Conservation (phyloP, 2,797 vertebrate genomes). For the Lagocephalus sceleratus region DNA sequence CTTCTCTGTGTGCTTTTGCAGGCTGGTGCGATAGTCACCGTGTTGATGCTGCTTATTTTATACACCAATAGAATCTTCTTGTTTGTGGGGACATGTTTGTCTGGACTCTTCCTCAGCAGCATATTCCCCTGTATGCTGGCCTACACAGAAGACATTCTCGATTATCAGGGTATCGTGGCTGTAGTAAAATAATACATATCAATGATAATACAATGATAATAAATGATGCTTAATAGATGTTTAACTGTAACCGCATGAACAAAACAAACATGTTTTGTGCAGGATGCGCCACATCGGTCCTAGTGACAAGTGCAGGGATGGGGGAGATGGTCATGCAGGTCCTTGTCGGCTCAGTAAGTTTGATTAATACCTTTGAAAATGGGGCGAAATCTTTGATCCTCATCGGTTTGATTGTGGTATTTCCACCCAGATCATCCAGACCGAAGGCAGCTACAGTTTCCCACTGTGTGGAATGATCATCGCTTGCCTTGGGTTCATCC, state of each 20-base stretch:
- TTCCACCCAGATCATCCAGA: slow-evolving; percentile 82
- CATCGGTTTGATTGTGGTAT: slow-evolving; percentile 6
- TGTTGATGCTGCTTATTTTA: slow-evolving; percentile 88
- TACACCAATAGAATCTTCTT: slow-evolving; percentile 83
- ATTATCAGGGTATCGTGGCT: slow-evolving; percentile 83
- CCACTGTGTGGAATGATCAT: slow-evolving; percentile 90
- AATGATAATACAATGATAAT: background rate
- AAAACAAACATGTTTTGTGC: slow-evolving; percentile 14
- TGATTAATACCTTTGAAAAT: slow-evolving; percentile 11
- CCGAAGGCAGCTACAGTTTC: slow-evolving; percentile 91
- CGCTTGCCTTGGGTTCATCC: slow-evolving; percentile 83
- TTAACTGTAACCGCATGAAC: background rate
- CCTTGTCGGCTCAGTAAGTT: slow-evolving; percentile 89
- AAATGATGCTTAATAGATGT: background rate
- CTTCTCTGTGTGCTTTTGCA: slow-evolving; percentile 44
- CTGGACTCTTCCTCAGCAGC: slow-evolving; percentile 95
- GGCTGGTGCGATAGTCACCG: slow-evolving; percentile 86
- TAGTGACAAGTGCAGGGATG: slow-evolving; percentile 90
- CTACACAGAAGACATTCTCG: slow-evolving; percentile 91
- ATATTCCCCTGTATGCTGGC: slow-evolving; percentile 95
- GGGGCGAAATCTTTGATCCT: background rate
- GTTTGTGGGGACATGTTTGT: slow-evolving; percentile 87
- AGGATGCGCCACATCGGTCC: slow-evolving; percentile 93
- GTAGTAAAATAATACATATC: background rate
- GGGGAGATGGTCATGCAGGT: slow-evolving; percentile 96